phyloP scores from a whole-genome alignment of 2,888 invertebrate genomes.

The Leucophenga montana region DNA sequence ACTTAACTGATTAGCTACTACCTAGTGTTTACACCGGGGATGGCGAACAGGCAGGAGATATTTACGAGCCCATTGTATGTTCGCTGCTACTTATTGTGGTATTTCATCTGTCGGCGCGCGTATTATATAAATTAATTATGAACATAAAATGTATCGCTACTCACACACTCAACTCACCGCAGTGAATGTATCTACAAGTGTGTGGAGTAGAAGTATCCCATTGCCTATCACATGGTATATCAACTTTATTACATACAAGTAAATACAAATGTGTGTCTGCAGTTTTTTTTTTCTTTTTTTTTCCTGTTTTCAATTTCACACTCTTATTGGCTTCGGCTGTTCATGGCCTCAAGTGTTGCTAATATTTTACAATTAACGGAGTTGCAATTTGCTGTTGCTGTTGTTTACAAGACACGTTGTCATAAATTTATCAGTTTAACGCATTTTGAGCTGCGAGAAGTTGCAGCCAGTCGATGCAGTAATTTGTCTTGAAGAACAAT shows the following conservation, averaged over 20 bases:
- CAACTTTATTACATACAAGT: neutral
- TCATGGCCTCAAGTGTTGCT: slow-evolving; percentile 31
- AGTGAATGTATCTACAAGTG: neutral
- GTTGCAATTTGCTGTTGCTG: slow-evolving; percentile 46
- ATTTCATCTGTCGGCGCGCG: slow-evolving; percentile 14
- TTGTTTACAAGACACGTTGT: slow-evolving; percentile 31
- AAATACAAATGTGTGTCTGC: too few species aligned
- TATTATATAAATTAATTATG: slow-evolving; percentile 28
- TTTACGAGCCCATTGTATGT: slow-evolving; percentile 51
- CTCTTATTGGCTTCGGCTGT: neutral
- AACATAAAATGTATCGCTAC: slow-evolving; percentile 21
- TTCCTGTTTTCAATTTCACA: slow-evolving; percentile 7
- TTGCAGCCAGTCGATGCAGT: too few species aligned
- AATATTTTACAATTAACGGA: slow-evolving; percentile 50
- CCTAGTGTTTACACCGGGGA: too few species aligned
- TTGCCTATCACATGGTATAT: too few species aligned
- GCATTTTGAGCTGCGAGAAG: slow-evolving; percentile 18
- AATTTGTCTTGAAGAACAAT: too few species aligned
- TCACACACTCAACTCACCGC: slow-evolving; percentile 1
- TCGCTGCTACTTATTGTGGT: slow-evolving; percentile 48
- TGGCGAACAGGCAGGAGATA: slow-evolving; percentile 5
- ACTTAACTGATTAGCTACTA: too few species aligned
- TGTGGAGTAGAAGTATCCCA: too few species aligned
- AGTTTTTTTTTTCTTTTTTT: neutral
- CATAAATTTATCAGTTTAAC: slow-evolving; percentile 33